A percentile compares a stretch with the other conserved stretches of the same genome.
Evolutionary conservation across 2,888 invertebrate species (phyloP).

Genomic region (Cantharis nigra): DNA sequence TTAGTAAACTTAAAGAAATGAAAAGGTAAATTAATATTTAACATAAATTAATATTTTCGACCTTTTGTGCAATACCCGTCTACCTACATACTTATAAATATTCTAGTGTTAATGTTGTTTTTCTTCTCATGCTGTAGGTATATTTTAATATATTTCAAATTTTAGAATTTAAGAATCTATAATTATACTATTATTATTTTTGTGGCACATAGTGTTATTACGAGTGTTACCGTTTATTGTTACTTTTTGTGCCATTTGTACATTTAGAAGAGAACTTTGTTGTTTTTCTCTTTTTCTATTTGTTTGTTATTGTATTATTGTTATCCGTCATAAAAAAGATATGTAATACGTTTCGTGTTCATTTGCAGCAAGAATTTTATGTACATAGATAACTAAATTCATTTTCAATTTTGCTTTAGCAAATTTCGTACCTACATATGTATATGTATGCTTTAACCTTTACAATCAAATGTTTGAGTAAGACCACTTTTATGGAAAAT

Average conservation of each 20-base stretch:
- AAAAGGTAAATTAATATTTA: not conserved
- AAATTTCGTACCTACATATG: conserved; percentile 34
- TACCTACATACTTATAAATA: conserved; percentile 4
- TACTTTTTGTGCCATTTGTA: conserved; percentile 34
- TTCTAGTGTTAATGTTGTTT: conserved; percentile 37
- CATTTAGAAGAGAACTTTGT: conserved; percentile 19
- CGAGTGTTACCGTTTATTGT: conserved; percentile 21
- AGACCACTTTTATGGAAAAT: conserved; percentile 48
- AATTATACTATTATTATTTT: conserved; percentile 20
- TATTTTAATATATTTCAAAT: conserved; percentile 26
- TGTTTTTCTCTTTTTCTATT: conserved; percentile 16
- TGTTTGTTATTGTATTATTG: not conserved
- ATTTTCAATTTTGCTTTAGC: conserved; percentile 39
- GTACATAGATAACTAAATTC: conserved; percentile 33
- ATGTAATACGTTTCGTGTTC: conserved; percentile 3
- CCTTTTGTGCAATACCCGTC: conserved; percentile 36
- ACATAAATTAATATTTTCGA: conserved; percentile 27
- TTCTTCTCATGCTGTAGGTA: conserved; percentile 29
- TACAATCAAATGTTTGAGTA: conserved; percentile 48
- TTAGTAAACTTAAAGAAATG: conserved; percentile 8
- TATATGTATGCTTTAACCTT: conserved; percentile 44
- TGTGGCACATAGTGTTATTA: conserved; percentile 21
- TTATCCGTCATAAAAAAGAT: not conserved
- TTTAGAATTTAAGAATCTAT: conserved; percentile 22
- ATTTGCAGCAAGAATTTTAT: conserved; percentile 12